phyloP scores from a whole-genome alignment of 37 sponge, comb jelly and placozoan species.

The Ephydatia muelleri region DNA sequence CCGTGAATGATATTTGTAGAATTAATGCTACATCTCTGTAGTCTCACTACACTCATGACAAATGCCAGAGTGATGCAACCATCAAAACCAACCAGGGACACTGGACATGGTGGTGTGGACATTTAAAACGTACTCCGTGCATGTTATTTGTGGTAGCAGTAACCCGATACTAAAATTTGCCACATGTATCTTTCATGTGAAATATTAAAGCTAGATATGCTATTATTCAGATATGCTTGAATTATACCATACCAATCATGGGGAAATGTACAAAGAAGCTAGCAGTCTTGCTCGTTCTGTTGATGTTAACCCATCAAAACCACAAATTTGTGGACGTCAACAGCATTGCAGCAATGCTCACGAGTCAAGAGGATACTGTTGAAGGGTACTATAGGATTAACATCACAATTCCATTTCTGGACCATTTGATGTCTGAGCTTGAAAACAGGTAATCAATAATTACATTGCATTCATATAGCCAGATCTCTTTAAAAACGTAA shows the following conservation, averaged over 20 bases:
- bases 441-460: slow-evolving; percentile 49
- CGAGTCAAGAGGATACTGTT: background rate
- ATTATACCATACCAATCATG: background rate
- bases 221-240: background rate
- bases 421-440: slow-evolving; percentile 50
- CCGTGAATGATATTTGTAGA: too few relatives aligned
- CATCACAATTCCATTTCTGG: slow-evolving; percentile 47
- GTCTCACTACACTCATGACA: too few relatives aligned
- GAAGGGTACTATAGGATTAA: slow-evolving; percentile 64
- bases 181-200: too few relatives aligned
- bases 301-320: slow-evolving; percentile 20
- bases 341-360: slow-evolving; percentile 50
- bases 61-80: too few relatives aligned
- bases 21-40: too few relatives aligned
- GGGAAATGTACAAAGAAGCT: background rate
- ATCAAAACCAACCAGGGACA: too few relatives aligned
- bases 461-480: too few relatives aligned
- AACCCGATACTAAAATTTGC: too few relatives aligned
- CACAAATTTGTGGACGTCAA: slow-evolving; percentile 50
- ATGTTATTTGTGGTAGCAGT: too few relatives aligned
- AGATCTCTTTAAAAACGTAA: too few relatives aligned
- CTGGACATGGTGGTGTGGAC: too few relatives aligned
- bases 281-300: background rate
- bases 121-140: too few relatives aligned
- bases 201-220: background rate